A percentile compares a stretch with the other conserved stretches of the same genome.
These are phyloP conservation scores for Apoderus coryli DNA, from an alignment of 2,888 invertebrate species.

Conservation along the genomic window DNA sequence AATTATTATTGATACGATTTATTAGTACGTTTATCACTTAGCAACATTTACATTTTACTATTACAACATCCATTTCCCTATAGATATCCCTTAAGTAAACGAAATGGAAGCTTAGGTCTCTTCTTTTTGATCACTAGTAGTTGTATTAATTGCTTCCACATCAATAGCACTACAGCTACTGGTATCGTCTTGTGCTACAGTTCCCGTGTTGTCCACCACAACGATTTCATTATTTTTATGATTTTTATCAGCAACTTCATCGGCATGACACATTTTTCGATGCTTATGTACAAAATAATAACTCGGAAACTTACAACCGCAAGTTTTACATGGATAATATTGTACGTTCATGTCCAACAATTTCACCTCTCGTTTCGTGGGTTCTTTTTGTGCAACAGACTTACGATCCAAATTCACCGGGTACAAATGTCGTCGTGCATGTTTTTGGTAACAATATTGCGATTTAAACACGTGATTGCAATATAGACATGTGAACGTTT, in stretches of 20 bases:
- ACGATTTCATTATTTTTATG: conserved; percentile 29
- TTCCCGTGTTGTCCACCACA: conserved; percentile 19
- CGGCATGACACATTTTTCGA: conserved; percentile 69
- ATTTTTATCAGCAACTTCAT: conserved; percentile 36
- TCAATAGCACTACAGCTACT: conserved; percentile 25
- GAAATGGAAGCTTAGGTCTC: too few species aligned
- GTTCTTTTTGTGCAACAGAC: conserved; percentile 9
- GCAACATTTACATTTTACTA: too few species aligned
- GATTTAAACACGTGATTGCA: conserved; percentile 72
- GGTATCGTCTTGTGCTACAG: conserved; percentile 16
- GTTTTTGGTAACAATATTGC: conserved; percentile 74
- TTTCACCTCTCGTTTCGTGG: conserved; percentile 43
- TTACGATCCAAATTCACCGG: conserved; percentile 38
- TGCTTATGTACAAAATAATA: conserved; percentile 92
- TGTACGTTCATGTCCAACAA: conserved; percentile 66
- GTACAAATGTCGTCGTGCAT: conserved; percentile 52
- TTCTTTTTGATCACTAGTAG: too few species aligned
- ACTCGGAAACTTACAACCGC: conserved; percentile 83
- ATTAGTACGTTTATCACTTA: too few species aligned
- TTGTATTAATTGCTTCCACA: conserved; percentile 25
- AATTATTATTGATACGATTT: too few species aligned
- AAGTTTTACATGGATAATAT: conserved; percentile 87
- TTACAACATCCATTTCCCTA: too few species aligned
- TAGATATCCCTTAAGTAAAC: too few species aligned
- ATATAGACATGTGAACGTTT: conserved; percentile 53